These are phyloP conservation scores for Hypomecis punctinalis DNA, from an alignment of 2,888 invertebrate genomes.

Conservation along the genomic window DNA sequence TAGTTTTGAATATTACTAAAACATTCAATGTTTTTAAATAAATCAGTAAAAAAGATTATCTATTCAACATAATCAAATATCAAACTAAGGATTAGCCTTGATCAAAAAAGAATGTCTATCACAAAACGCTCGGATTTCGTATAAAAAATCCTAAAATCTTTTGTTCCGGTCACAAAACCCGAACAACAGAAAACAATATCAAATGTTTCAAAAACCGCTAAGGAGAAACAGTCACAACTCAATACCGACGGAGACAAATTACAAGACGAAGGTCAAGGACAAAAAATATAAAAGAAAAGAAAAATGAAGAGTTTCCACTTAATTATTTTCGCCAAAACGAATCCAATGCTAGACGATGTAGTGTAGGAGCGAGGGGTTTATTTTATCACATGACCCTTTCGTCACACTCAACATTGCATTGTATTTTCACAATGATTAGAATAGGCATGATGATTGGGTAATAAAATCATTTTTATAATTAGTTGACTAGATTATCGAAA, in stretches of 20 bases:
- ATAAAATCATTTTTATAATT: no score
- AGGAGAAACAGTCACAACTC: slow-evolving; percentile 13
- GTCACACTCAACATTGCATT: background rate
- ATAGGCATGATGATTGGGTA: no score
- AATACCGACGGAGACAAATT: slow-evolving; percentile 21
- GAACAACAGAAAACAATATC: slow-evolving; percentile 13
- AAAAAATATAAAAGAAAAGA: slow-evolving; percentile 21
- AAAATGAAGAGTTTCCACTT: slow-evolving; percentile 28
- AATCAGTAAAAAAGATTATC: no score
- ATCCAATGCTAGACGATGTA: slow-evolving; percentile 16
- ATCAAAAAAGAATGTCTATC: no score
- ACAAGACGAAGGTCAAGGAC: slow-evolving; percentile 26
- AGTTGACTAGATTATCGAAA: no score
- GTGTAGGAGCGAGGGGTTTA: background rate
- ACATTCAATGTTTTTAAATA: no score
- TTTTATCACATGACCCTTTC: background rate
- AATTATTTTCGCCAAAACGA: slow-evolving; percentile 32
- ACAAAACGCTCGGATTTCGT: background rate
- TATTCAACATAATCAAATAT: no score
- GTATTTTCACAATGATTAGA: no score
- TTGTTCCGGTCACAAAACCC: background rate
- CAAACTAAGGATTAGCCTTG: no score
- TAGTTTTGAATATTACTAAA: no score
- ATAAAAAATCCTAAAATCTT: background rate
- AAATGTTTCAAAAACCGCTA: slow-evolving; percentile 15